A percentile compares a stretch with the other conserved stretches of the same genome.
Evolutionary conservation across 2,113 vertebrate species (phyloP).

Genomic region (human (Homo sapiens)): GRCh38 chr5:96705501-96706000

Average conservation of each 20-base stretch:
- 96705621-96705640: not conserved
- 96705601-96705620: not conserved
- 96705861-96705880: not conserved
- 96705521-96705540: not conserved
- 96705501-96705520: no score
- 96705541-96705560: not conserved
- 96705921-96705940: not conserved
- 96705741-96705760: not conserved
- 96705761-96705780: not conserved
- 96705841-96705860: not conserved
- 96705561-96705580: not conserved
- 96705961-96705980: not conserved
- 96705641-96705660: not conserved
- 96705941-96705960: not conserved
- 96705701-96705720: no score
- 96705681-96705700: no score
- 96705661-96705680: not conserved
- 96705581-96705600: not conserved
- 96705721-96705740: not conserved
- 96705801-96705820: not conserved
- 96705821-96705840: not conserved
- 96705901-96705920: not conserved
- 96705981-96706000: not conserved
- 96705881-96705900: not conserved
- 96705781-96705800: not conserved